Base-by-base conservation (phyloP, 2,888 invertebrate genomes). In the Empis livida region DNA sequence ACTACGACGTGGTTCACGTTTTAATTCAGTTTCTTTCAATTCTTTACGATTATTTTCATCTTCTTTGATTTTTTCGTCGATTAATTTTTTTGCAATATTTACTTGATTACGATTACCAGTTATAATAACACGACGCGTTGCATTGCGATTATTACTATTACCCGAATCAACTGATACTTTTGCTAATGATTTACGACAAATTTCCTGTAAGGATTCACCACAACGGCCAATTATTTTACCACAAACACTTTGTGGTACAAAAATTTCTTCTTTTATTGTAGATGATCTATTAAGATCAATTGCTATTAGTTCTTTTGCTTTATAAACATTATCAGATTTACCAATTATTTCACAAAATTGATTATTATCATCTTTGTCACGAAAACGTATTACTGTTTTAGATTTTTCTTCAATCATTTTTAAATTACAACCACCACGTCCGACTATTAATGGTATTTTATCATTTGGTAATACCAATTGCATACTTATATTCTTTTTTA, bases 21-120 rank as follows among this genome's bases (percentile, higher is more conserved):
- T 61, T 45, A 60, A 57, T 53, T 67, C 67, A n/a, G 60, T 58
- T 44, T 68, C 67, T 44, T 65, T 61, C 20, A 75, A 59, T 8
- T 65, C 67, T n/a, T 64, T 61, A n/a, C 73, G 71, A 13, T 75
- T 62, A 41, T 71, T 68, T 54, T 73, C 71, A 53, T 75, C 75
- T 54, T 72, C 65, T 51, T 71, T 73, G 37, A 91, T 78, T 61
- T 78, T 77, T 45, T 80, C 81, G 49, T 83, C 78, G 42, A 93
- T 79, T 43, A 86, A 70, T 44, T 75, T 74, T 58, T 79, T 78
- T 0, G 91, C 91, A 17, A 77, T 63, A 45, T 74, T 74, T 42
- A 91, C 86, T 70, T 90, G 84, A 46, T 84, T 80, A 43, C 74
- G 73, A 40, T 84, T 84, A 39, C 91, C 92, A 56, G 67, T 70